These are phyloP conservation scores for Ictalurus furcatus DNA, from an alignment of 2,113 vertebrate species.

Conservation along the genomic window DNA sequence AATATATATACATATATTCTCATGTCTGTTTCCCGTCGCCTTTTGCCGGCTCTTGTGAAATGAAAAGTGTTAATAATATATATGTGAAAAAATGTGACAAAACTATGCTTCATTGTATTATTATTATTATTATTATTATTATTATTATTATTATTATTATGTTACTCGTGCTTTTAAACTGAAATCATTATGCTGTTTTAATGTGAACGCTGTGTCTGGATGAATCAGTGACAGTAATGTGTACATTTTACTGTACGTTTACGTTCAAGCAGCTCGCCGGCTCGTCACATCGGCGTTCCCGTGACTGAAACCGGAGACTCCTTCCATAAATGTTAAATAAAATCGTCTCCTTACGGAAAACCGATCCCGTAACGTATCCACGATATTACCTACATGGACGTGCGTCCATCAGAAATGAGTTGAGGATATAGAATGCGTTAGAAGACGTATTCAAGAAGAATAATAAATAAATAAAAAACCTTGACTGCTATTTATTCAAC, in stretches of 20 bases:
- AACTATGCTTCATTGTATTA: slow-evolving; percentile 27
- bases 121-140: background rate
- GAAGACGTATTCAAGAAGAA: background rate
- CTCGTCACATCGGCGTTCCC: background rate
- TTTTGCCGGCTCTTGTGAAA: background rate
- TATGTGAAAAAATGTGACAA: background rate
- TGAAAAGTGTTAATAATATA: slow-evolving; percentile 31
- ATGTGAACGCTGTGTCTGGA: background rate
- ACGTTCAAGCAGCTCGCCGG: background rate
- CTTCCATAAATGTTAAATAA: background rate
- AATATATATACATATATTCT: slow-evolving; percentile 2
- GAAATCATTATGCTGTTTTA: background rate
- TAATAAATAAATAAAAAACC: background rate
- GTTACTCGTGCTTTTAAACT: background rate
- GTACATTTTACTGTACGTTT: background rate
- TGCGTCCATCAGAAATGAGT: background rate
- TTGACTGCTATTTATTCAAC: background rate
- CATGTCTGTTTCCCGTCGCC: slow-evolving; percentile 1
- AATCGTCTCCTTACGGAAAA: background rate
- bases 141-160: background rate
- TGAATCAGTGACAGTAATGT: background rate
- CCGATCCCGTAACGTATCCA: background rate
- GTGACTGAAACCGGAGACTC: background rate
- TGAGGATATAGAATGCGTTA: background rate
- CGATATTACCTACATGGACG: background rate